These are phyloP conservation scores for Tortricodes alternella DNA, from an alignment of 2,888 invertebrate species.

Conservation along the genomic window DNA sequence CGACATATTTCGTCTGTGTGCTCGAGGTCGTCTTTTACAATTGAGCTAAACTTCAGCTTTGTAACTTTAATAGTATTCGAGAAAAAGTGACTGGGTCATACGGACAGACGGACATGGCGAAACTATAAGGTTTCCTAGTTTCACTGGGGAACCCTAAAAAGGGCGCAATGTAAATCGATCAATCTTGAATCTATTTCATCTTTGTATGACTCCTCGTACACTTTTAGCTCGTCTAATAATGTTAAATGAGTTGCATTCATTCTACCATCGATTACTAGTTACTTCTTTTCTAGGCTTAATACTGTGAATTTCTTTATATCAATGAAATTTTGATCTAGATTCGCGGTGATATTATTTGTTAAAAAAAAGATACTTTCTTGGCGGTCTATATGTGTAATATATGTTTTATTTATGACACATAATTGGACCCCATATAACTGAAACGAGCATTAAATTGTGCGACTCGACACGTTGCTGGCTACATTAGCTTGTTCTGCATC, in stretches of 20 bases:
- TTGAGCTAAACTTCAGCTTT: too few species aligned
- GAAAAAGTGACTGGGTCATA: too few species aligned
- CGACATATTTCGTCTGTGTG: too few species aligned
- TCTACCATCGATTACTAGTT: slow-evolving; percentile 31
- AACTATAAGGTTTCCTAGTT: too few species aligned
- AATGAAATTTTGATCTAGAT: neutral
- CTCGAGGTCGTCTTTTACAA: too few species aligned
- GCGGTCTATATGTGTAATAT: neutral
- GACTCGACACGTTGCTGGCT: slow-evolving; percentile 13
- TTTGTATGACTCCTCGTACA: neutral
- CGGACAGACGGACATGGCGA: too few species aligned
- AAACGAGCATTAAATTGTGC: slow-evolving; percentile 21
- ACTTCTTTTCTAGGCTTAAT: neutral
- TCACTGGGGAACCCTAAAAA: too few species aligned
- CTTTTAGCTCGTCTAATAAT: slow-evolving; percentile 29
- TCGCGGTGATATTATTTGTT: neutral
- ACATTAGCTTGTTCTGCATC: slow-evolving; percentile 41
- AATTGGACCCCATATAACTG: slow-evolving; percentile 14
- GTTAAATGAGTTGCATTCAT: slow-evolving; percentile 58
- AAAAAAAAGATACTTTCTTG: neutral
- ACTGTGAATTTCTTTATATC: neutral
- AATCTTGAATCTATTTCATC: neutral
- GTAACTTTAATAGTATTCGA: too few species aligned
- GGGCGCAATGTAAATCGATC: neutral
- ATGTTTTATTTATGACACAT: slow-evolving; percentile 35